Percentiles rank a stretch among this genome's conserved stretches.
These are phyloP conservation scores for Harpalus rufipes DNA, from an alignment of 2,888 invertebrate genomes.

Conservation along the genomic window DNA sequence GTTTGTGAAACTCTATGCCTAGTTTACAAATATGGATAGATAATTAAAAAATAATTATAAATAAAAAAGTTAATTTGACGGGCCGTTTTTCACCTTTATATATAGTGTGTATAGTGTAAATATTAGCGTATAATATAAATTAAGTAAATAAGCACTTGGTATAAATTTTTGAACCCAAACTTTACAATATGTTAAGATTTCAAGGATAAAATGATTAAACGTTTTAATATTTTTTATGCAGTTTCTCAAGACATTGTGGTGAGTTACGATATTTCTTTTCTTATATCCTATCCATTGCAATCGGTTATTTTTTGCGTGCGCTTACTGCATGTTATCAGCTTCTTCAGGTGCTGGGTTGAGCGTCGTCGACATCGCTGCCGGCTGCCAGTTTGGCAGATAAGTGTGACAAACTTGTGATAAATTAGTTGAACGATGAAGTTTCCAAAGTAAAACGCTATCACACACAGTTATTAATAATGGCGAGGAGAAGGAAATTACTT, in stretches of 20 bases:
- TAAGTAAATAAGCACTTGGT: too few species aligned
- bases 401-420: conserved; percentile 63
- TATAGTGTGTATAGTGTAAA: too few species aligned
- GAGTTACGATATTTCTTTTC: neutral
- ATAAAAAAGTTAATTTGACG: too few species aligned
- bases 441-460: conserved; percentile 58
- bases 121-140: too few species aligned
- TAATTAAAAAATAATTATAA: too few species aligned
- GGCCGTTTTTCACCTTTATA: too few species aligned
- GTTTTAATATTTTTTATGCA: neutral
- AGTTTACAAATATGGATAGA: too few species aligned
- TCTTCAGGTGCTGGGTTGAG: conserved; percentile 58
- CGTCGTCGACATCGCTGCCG: neutral
- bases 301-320: conserved; percentile 6
- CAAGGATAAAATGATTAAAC: neutral
- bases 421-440: conserved; percentile 60
- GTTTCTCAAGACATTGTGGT: neutral
- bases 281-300: neutral
- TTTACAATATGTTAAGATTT: neutral
- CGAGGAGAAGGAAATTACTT: conserved; percentile 52
- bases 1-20: too few species aligned
- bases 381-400: conserved; percentile 40
- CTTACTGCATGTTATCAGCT: conserved; percentile 36
- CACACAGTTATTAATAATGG: conserved; percentile 61
- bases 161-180: too few species aligned